These are phyloP conservation scores for Platichthys stellatus DNA, from an alignment of 2,113 vertebrate genomes.

Conservation along the genomic window DNA sequence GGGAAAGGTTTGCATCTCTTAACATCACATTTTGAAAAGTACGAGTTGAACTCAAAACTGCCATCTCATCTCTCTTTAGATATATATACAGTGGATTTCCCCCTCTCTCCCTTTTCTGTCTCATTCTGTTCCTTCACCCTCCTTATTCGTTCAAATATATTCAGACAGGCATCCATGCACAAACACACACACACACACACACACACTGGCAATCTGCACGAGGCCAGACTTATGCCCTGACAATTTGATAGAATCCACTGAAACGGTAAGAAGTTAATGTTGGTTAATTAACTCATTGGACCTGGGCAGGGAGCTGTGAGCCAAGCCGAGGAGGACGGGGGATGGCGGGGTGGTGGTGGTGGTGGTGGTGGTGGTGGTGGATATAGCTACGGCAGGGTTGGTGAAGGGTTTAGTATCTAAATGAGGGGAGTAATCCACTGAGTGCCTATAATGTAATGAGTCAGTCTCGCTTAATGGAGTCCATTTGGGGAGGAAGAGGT, in stretches of 20 bases:
- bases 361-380: not conserved
- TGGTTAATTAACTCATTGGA: constrained; percentile 72
- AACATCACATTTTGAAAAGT: not conserved
- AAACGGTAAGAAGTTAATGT: constrained; percentile 68
- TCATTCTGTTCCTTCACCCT: not conserved
- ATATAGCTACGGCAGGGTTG: not conserved
- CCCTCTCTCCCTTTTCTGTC: not conserved
- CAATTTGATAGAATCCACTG: constrained; percentile 53
- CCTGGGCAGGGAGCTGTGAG: constrained; percentile 34
- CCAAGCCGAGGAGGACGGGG: constrained; percentile 15
- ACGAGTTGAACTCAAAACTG: not conserved
- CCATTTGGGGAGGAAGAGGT: constrained; percentile 58
- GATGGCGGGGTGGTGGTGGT: constrained; percentile 36
- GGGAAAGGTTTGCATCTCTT: not conserved
- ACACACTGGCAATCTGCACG: not conserved
- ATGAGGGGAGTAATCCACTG: constrained; percentile 76
- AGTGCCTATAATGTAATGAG: constrained; percentile 81
- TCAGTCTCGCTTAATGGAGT: constrained; percentile 75
- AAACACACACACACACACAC: constrained; percentile 16
- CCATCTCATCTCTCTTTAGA: not conserved
- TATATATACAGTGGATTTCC: no score
- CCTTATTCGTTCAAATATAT: not conserved
- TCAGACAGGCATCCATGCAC: constrained; percentile 8
- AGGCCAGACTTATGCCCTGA: constrained; percentile 54
- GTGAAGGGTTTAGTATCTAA: constrained; percentile 56